A percentile compares a stretch with the other conserved stretches of the same genome.
Conservation (phyloP, 2,113 vertebrate species). For the Bagarius yarrelli region DNA sequence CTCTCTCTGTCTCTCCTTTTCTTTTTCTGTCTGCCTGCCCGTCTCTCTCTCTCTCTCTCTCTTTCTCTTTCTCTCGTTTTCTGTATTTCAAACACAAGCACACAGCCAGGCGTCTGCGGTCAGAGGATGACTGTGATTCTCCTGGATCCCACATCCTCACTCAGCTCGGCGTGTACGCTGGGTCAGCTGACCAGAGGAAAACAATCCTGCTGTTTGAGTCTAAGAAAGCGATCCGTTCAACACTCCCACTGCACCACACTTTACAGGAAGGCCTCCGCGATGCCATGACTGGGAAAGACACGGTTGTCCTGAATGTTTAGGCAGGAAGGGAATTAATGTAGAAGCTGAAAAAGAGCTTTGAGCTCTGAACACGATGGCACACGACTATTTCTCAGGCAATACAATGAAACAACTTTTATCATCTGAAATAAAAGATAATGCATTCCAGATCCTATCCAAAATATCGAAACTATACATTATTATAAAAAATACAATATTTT, state of each 20-base stretch:
- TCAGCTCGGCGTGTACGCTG: slow-evolving; percentile 54
- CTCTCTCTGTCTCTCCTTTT: not conserved
- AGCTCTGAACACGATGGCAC: not conserved
- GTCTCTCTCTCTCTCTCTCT: not conserved
- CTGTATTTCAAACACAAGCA: slow-evolving; percentile 20
- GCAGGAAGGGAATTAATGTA: not conserved
- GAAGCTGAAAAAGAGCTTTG: slow-evolving; percentile 2
- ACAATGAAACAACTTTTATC: too few relatives aligned
- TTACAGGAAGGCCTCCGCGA: slow-evolving; percentile 40
- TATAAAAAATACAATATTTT: too few relatives aligned
- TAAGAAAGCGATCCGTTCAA: slow-evolving; percentile 26
- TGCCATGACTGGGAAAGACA: not conserved
- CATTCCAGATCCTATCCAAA: too few relatives aligned
- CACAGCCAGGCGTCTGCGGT: slow-evolving; percentile 15
- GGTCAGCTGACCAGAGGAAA: slow-evolving; percentile 57
- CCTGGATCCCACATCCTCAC: slow-evolving; percentile 19
- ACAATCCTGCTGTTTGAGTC: slow-evolving; percentile 52
- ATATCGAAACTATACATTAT: too few relatives aligned
- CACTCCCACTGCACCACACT: slow-evolving; percentile 59
- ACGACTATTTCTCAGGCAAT: not conserved
- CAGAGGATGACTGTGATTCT: slow-evolving; percentile 27
- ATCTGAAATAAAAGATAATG: too few relatives aligned
- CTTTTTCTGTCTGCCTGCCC: too few relatives aligned
- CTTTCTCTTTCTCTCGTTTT: not conserved
- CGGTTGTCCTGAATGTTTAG: slow-evolving; percentile 3